Base-by-base conservation (phyloP, 2,113 vertebrate genomes). In the Sander lucioperca region DNA sequence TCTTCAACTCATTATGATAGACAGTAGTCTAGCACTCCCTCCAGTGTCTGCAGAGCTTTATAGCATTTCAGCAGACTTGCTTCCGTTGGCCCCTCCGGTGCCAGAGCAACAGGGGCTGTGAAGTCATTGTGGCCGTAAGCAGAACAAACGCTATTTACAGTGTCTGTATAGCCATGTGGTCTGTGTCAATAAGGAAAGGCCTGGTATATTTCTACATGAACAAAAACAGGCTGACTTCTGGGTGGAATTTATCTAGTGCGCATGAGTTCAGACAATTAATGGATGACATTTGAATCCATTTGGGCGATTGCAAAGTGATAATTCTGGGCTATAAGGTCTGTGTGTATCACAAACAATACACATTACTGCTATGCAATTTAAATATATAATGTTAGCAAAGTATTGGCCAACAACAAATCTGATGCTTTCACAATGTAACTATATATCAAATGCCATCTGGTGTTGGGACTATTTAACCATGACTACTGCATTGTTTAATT, bases 11-110 rank as follows among this genome's bases (percentile, higher is more conserved):
- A 18, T 19, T 11, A 5, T 50, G 48, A 59, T 12, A 43, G 75
- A 43, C 43, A 39, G 54, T 12, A 88, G 89, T 80, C 86, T 63
- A 64, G 75, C 56, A 75, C 92, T 92, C 92, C 93, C 93, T 86
- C 92, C 86, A 88, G 93, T 87, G 93, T 83, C 68, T 75, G 80
- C 66, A 33, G 12, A 13, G 51, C 62, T 70, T 59, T 9, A 92
- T 13, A 79, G 61, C 91, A 74, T 48, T 58, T 77, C 68, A 77
- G 67, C 39, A 48, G 21, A 45, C 19, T 14, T n/a, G 33, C 54
- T 23, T 72, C 76, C 73, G 65, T 74, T 76, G 63, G 73, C 70
- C 78, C 45, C 12, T 74, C 68, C 68, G 77, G 76, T 87, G 21
- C 79, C 83, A 70, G 81, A 79, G 85, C 72, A 79, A 82, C 76